Evolutionary conservation across 2,797 vertebrate species (phyloP).

Genomic region (Botia almorhae): DNA sequence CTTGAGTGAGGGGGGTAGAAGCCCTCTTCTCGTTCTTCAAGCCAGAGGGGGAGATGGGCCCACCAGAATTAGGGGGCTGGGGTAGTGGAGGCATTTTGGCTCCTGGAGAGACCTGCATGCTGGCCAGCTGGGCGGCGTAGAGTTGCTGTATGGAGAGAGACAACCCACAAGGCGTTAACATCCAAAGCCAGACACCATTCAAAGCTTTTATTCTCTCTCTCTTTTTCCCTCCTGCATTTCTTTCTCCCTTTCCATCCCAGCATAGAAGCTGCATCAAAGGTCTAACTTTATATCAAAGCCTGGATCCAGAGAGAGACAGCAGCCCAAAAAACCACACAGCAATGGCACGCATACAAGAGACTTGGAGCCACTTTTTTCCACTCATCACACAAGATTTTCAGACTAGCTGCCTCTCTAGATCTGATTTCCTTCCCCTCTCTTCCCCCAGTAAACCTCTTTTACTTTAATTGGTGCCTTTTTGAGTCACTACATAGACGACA

Average conservation of each 20-base stretch:
- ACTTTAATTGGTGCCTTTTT: slow-evolving; percentile 64
- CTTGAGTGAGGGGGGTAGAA: slow-evolving; percentile 94
- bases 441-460: slow-evolving; percentile 65
- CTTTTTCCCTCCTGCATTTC: slow-evolving; percentile 54
- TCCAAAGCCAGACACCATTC: slow-evolving; percentile 77
- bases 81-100: slow-evolving; percentile 97
- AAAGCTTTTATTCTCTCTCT: slow-evolving; percentile 69
- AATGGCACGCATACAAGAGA: slow-evolving; percentile 80
- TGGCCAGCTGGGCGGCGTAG: slow-evolving; percentile 98
- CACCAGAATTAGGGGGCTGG: slow-evolving; percentile 89
- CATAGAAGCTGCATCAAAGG: slow-evolving; percentile 81
- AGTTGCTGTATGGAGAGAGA: slow-evolving; percentile 88
- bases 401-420: slow-evolving; percentile 73
- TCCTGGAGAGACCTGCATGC: slow-evolving; percentile 99
- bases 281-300: slow-evolving; percentile 84
- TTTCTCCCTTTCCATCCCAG: slow-evolving; percentile 77
- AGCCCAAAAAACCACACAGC: slow-evolving; percentile 81
- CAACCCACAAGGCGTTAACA: slow-evolving; percentile 75
- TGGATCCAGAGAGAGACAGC: slow-evolving; percentile 68
- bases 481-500: slow-evolving; percentile 55
- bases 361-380: slow-evolving; percentile 79
- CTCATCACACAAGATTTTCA: slow-evolving; percentile 79
- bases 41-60: slow-evolving; percentile 93
- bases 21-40: slow-evolving; percentile 99
- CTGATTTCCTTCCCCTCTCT: slow-evolving; percentile 67